Conservation (phyloP, 2,888 invertebrate genomes). For the Aphidoletes aphidimyza region DNA sequence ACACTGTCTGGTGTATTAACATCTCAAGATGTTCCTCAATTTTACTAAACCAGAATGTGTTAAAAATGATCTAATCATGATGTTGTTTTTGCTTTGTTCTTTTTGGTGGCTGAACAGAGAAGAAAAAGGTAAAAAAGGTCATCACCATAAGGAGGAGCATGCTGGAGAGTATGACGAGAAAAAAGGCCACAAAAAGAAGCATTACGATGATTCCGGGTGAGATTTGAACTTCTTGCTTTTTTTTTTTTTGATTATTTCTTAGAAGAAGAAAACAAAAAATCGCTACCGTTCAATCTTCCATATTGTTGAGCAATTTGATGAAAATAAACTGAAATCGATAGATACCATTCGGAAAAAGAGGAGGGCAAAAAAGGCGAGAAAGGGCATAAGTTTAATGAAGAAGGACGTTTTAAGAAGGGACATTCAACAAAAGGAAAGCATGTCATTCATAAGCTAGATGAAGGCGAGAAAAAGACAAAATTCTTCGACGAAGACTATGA, state of each 20-base stretch:
- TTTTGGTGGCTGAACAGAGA: background rate
- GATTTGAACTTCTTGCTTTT: background rate
- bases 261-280: no score
- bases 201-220: constrained; percentile 67
- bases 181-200: constrained; percentile 68
- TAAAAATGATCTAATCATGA: no score
- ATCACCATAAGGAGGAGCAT: constrained; percentile 75
- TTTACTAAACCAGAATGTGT: background rate
- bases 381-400: constrained; percentile 66
- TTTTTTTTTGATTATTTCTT: background rate
- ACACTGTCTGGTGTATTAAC: no score
- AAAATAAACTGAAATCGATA: constrained; percentile 62
- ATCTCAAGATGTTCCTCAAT: background rate
- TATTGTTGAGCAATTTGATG: background rate
- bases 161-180: constrained; percentile 68
- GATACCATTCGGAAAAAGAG: constrained; percentile 67
- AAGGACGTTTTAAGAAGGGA: constrained; percentile 82
- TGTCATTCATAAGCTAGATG: constrained; percentile 85
- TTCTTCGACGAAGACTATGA: constrained; percentile 88
- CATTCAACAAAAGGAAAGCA: constrained; percentile 89
- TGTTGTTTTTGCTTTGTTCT: background rate
- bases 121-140: constrained; percentile 75
- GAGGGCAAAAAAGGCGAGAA: constrained; percentile 69
- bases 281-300: constrained; percentile 56
- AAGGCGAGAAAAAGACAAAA: constrained; percentile 86